Evolutionary conservation across 2,113 vertebrate genomes (phyloP), one percentile per base, ranked within the genome.

Genomic region (Corydoras maculifer): DNA sequence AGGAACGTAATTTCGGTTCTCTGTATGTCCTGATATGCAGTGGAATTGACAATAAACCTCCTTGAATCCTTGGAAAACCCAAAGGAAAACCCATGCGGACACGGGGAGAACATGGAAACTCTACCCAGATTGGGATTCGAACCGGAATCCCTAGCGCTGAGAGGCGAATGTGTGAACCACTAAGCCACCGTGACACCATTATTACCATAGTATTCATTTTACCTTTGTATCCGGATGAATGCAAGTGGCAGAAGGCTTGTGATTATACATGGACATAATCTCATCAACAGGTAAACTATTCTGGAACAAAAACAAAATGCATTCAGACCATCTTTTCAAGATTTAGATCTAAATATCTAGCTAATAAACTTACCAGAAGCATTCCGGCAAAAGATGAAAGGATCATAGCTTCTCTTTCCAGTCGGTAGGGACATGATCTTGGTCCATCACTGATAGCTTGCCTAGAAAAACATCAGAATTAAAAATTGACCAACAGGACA

Each of bases 361-460:
- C 9, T 2, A 5, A 15, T 12, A 7, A 49, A 60, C 82, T 88
- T 84, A 94, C 93, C 89, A 94, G 87, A 79, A 96, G 79, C 48
- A 91, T 86, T 57, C 90, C 92, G 68, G 92, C 91, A 51, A 93
- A 95, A 43, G 89, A 92, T 8, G 93, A 95, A 76, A 96, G 84
- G 83, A 94, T 93, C 90, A 94, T 91, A 4, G 93, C 92, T 83
- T 95, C 87, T 75, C 91, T 84, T 73, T 94, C 90, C 65, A 49
- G 82, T 9, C 18, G 72, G 55, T 86, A 88, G 12, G 85, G 89
- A 78, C 92, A 90, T 8, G 6, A 31, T 5, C 75, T 67, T 57
- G n/a, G 32, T n/a, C 72, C 75, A 67, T 0, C 43, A 68, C 70
- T 58, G 58, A 60, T 72, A 9, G 58, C 32, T 50, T 70, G 67